Percentiles rank a stretch among this genome's conserved stretches.
These are phyloP conservation scores for Apostichopus japonicus DNA, from an alignment of 35 echinoderm and acorn worm species.

Conservation along the genomic window DNA sequence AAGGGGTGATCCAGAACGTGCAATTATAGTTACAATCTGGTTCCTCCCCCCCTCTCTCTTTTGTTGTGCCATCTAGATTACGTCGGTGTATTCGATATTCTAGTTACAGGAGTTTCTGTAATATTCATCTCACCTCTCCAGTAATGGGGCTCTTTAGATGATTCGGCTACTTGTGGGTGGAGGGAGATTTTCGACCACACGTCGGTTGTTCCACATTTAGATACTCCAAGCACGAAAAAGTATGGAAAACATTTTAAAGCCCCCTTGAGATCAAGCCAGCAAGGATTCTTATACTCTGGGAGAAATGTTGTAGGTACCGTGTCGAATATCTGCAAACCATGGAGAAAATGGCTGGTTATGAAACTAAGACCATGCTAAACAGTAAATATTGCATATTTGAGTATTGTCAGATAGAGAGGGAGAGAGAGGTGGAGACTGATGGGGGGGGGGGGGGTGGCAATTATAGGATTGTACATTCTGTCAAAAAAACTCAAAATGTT, in stretches of 20 bases:
- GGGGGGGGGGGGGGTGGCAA: background rate
- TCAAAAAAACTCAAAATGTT: background rate
- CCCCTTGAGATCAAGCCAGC: background rate
- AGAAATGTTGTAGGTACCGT: background rate
- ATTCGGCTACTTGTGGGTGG: background rate
- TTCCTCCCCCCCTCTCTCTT: no score
- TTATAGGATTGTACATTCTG: background rate
- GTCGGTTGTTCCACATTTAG: constrained; percentile 23
- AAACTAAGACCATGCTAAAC: background rate
- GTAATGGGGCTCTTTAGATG: background rate
- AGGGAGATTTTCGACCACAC: constrained; percentile 12
- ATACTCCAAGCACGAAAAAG: background rate
- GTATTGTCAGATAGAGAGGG: background rate
- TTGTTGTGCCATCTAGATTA: no score
- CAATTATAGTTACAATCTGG: no score
- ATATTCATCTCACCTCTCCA: background rate
- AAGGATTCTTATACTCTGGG: background rate
- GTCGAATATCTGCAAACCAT: background rate
- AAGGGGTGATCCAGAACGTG: no score
- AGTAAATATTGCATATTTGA: background rate
- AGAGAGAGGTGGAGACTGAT: background rate
- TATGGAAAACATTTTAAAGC: background rate
- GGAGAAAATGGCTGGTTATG: background rate
- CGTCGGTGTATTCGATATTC: no score
- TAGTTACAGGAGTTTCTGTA: no score